phyloP scores from a whole-genome alignment of 2,113 vertebrate genomes.

The Entomyzon cyanotis region DNA sequence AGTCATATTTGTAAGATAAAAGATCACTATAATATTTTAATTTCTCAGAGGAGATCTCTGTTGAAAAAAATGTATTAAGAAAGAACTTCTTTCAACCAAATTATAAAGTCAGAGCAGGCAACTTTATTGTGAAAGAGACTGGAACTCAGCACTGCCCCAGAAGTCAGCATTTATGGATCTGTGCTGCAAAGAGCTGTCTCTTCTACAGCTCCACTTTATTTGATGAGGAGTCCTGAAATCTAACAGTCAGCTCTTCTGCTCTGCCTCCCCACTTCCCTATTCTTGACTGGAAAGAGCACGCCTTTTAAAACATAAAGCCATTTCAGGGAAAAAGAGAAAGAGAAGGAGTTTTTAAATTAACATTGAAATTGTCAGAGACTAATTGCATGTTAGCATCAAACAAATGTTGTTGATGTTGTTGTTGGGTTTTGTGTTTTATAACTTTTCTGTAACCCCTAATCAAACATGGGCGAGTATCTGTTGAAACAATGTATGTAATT shows the following conservation, averaged over 20 bases:
- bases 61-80: background rate
- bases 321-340: constrained; percentile 7
- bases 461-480: constrained; percentile 68
- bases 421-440: constrained; percentile 67
- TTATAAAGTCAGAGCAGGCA: constrained; percentile 12
- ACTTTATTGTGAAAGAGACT: constrained; percentile 25
- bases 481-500: constrained; percentile 79
- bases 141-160: constrained; percentile 22
- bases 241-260: constrained; percentile 44
- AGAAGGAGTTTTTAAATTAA: constrained; percentile 68
- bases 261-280: constrained; percentile 41
- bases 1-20: constrained; percentile 49
- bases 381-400: constrained; percentile 78
- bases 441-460: constrained; percentile 80
- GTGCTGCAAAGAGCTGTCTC: constrained; percentile 39
- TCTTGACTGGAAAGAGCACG: constrained; percentile 36
- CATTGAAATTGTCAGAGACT: constrained; percentile 66
- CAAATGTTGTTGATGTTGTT: constrained; percentile 62
- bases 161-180: constrained; percentile 55
- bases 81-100: constrained; percentile 34
- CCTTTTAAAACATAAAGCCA: constrained; percentile 57
- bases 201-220: constrained; percentile 52
- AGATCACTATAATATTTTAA: constrained; percentile 20
- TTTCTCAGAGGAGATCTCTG: constrained; percentile 51
- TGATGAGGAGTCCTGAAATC: constrained; percentile 65